Conservation (phyloP, 2,888 invertebrate genomes). For the Nomada fabriciana region DNA sequence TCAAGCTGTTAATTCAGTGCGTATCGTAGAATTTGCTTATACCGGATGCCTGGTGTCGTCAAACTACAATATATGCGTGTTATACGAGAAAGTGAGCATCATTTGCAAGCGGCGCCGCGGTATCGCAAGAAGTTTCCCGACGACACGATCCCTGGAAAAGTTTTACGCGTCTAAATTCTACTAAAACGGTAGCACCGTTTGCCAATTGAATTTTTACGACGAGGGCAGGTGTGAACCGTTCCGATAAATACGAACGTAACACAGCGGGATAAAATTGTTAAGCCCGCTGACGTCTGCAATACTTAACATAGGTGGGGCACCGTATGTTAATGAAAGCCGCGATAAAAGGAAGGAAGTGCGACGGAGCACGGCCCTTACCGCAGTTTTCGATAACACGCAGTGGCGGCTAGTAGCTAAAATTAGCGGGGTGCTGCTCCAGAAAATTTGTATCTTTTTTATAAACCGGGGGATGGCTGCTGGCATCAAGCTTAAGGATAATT, state of each 20-base stretch:
- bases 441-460: no score
- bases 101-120: no score
- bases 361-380: no score
- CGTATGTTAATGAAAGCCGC: neutral
- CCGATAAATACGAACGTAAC: conserved; percentile 29
- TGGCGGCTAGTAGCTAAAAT: no score
- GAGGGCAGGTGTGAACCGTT: conserved; percentile 19
- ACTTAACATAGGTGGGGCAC: no score
- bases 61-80: no score
- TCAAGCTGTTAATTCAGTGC: conserved; percentile 24
- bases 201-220: conserved; percentile 44
- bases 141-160: neutral
- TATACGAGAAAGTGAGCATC: no score
- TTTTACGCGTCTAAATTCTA: conserved; percentile 6
- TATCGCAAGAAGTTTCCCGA: neutral
- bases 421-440: no score
- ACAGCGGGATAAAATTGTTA: neutral
- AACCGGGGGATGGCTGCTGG: no score
- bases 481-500: no score
- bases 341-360: neutral
- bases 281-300: no score
- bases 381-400: neutral
- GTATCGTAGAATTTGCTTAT: neutral
- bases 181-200: neutral
- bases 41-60: neutral